A percentile compares a stretch with the other conserved stretches of the same genome.
Conservation (phyloP, 2,888 invertebrate species). For the Portevinia maculata region DNA sequence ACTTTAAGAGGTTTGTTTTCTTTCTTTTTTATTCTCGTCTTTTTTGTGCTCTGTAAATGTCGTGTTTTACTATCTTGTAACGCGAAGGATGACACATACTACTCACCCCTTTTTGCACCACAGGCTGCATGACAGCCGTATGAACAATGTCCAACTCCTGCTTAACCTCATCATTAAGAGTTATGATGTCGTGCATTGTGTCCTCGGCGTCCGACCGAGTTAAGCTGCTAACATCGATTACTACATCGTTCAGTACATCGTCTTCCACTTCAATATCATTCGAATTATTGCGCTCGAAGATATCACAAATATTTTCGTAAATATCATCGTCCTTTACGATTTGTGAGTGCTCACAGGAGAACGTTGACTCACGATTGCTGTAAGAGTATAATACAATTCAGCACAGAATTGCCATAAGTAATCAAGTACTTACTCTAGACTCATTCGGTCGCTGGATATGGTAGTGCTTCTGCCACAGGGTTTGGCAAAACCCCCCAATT, state of each 20-base stretch:
- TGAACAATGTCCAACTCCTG: slow-evolving; percentile 41
- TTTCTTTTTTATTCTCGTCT: slow-evolving; percentile 57
- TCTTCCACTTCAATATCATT: slow-evolving; percentile 76
- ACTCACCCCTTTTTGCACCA: slow-evolving; percentile 40
- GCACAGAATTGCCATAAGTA: not conserved
- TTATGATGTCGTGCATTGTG: slow-evolving; percentile 76
- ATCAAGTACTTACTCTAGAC: slow-evolving; percentile 55
- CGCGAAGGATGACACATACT: no score
- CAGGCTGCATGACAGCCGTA: not conserved
- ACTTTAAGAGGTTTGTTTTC: slow-evolving; percentile 75
- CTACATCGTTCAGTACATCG: slow-evolving; percentile 78
- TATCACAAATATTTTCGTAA: slow-evolving; percentile 78
- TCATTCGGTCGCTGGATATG: slow-evolving; percentile 49
- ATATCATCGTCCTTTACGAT: slow-evolving; percentile 74
- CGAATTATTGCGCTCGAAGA: slow-evolving; percentile 76
- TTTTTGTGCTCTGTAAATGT: slow-evolving; percentile 49
- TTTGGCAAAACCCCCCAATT: slow-evolving; percentile 53
- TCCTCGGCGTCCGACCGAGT: slow-evolving; percentile 78
- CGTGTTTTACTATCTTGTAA: no score
- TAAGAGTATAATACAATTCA: not conserved
- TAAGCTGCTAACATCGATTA: slow-evolving; percentile 78
- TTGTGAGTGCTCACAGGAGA: slow-evolving; percentile 52
- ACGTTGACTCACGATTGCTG: slow-evolving; percentile 59
- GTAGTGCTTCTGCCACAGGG: slow-evolving; percentile 39
- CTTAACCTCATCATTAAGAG: slow-evolving; percentile 59